phyloP scores from a whole-genome alignment of 2,113 vertebrate species.

The Crotalus helleri region DNA sequence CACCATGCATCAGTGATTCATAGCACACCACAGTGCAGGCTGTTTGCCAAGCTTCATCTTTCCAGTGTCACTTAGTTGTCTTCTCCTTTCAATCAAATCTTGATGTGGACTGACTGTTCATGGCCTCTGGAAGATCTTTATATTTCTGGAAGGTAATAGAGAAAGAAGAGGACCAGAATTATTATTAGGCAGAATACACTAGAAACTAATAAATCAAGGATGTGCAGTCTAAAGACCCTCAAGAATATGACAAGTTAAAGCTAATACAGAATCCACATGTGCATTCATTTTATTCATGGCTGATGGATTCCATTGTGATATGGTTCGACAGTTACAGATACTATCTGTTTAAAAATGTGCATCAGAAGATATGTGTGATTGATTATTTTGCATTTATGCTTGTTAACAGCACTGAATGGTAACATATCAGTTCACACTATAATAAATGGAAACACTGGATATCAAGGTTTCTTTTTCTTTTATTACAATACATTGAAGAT shows the following conservation, averaged over 20 bases:
- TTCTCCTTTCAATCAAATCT: not conserved
- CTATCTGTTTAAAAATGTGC: constrained; percentile 4
- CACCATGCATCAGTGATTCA: not conserved
- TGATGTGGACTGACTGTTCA: not conserved
- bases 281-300: constrained; percentile 23
- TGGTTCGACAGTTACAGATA: constrained; percentile 1
- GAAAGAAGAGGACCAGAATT: not conserved
- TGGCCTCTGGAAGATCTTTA: not conserved
- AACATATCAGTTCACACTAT: not conserved
- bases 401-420: constrained; percentile 11
- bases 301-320: constrained; percentile 12
- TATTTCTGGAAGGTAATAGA: not conserved
- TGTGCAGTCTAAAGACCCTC: not conserved
- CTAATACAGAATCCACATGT: constrained; percentile 16
- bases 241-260: constrained; percentile 16
- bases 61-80: not conserved
- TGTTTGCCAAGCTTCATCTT: not conserved
- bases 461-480: constrained; percentile 16
- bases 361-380: constrained; percentile 6
- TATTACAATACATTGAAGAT: constrained; percentile 17
- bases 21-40: not conserved
- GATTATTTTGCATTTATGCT: constrained; percentile 30
- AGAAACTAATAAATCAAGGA: constrained; percentile 10
- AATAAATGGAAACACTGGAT: constrained; percentile 7
- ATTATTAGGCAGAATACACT: not conserved